Evolutionary conservation across 2,113 vertebrate species (phyloP).

Genomic region (Anser brachyrhynchus): DNA sequence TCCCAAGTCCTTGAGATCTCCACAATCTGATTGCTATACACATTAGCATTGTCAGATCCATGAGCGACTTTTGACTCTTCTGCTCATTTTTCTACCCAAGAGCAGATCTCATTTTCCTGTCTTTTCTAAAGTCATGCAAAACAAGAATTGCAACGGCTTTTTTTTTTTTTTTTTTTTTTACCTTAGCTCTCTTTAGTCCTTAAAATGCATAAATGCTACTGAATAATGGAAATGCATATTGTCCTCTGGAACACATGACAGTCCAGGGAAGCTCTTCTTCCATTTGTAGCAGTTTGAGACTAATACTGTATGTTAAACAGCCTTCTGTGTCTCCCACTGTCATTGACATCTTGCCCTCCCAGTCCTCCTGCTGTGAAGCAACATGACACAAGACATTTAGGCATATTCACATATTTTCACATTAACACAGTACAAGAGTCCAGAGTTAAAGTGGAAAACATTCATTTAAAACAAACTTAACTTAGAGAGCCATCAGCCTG

Average conservation of each 20-base stretch:
- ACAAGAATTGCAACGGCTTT: neutral
- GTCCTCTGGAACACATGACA: neutral
- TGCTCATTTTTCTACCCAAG: neutral
- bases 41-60: neutral
- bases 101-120: neutral
- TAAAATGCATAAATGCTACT: neutral
- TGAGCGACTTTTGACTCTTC: neutral
- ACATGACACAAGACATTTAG: neutral
- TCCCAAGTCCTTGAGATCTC: neutral
- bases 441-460: neutral
- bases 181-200: neutral
- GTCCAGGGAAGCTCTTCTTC: neutral
- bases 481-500: neutral
- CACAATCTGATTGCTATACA: neutral
- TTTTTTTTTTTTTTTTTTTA: neutral
- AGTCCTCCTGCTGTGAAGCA: neutral
- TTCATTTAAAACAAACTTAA: neutral
- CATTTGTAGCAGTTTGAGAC: neutral
- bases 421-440: neutral
- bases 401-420: neutral
- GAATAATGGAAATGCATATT: neutral
- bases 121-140: neutral
- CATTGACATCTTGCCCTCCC: neutral
- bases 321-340: neutral
- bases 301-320: neutral